Evolutionary conservation across 2,797 vertebrate species (phyloP).

Genomic region (Atherinosoma microstoma): DNA sequence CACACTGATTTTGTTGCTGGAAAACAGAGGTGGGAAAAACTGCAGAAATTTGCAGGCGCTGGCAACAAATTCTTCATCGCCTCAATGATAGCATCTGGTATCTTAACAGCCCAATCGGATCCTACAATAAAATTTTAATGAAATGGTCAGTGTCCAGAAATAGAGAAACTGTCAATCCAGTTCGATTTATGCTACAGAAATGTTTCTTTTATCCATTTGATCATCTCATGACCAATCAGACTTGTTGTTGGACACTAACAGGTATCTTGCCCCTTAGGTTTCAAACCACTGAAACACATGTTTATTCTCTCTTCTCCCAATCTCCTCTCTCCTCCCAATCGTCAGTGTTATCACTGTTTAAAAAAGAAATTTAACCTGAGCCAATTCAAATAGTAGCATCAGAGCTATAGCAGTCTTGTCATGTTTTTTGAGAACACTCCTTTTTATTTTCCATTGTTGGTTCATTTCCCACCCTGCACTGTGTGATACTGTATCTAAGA

Average conservation of each 20-base stretch:
- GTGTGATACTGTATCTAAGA: slow-evolving; percentile 73
- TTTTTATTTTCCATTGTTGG: slow-evolving; percentile 45
- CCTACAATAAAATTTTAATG: neutral
- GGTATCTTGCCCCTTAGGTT: neutral
- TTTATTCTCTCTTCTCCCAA: too few relatives aligned
- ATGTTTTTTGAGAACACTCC: slow-evolving; percentile 56
- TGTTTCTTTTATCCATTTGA: neutral
- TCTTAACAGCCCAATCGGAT: too few relatives aligned
- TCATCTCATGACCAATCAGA: neutral
- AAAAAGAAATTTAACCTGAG: neutral
- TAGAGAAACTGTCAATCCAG: neutral
- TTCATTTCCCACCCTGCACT: slow-evolving; percentile 37
- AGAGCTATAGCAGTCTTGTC: slow-evolving; percentile 54
- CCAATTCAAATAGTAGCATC: slow-evolving; percentile 21
- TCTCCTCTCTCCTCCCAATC: neutral
- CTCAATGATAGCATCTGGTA: neutral
- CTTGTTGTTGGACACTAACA: neutral
- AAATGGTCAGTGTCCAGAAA: neutral
- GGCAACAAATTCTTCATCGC: neutral
- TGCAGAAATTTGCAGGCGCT: neutral
- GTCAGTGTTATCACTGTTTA: slow-evolving; percentile 7
- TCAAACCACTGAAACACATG: neutral
- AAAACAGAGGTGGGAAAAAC: neutral
- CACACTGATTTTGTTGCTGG: too few relatives aligned
- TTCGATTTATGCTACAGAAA: neutral